phyloP scores from a whole-genome alignment of 2,797 vertebrate genomes.

The Pyrocephalus nanus region DNA sequence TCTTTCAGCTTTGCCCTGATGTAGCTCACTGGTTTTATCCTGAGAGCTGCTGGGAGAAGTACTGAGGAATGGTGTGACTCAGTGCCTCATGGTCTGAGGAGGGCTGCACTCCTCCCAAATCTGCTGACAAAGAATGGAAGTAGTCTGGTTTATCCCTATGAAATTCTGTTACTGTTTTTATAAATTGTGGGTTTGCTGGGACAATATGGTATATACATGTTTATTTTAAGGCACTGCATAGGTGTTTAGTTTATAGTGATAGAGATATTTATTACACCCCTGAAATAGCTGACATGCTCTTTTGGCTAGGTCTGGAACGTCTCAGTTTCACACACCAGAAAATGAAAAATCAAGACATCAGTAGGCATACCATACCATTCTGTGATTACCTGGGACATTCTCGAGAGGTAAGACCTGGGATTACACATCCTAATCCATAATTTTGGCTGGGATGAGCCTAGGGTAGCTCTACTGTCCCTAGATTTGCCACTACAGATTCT shows the following conservation, averaged over 20 bases:
- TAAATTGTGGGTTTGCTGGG: not conserved
- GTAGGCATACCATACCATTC: constrained; percentile 47
- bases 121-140: not conserved
- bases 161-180: not conserved
- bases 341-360: constrained; percentile 60
- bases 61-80: not conserved
- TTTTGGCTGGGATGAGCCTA: not conserved
- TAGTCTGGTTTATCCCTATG: not conserved
- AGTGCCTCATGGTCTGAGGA: not conserved
- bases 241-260: not conserved
- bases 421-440: not conserved
- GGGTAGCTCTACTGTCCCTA: not conserved
- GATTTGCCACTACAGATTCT: not conserved
- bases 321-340: constrained; percentile 77
- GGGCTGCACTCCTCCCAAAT: not conserved
- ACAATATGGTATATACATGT: not conserved
- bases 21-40: not conserved
- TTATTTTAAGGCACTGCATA: not conserved
- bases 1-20: not conserved
- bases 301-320: constrained; percentile 80
- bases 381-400: constrained; percentile 69
- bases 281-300: constrained; percentile 9
- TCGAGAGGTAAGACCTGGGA: constrained; percentile 80
- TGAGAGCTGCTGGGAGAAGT: not conserved
- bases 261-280: not conserved